A percentile compares a stretch with the other conserved stretches of the same genome.
Conservation (phyloP, 2,888 invertebrate species). For the Heteropelma amictum region DNA sequence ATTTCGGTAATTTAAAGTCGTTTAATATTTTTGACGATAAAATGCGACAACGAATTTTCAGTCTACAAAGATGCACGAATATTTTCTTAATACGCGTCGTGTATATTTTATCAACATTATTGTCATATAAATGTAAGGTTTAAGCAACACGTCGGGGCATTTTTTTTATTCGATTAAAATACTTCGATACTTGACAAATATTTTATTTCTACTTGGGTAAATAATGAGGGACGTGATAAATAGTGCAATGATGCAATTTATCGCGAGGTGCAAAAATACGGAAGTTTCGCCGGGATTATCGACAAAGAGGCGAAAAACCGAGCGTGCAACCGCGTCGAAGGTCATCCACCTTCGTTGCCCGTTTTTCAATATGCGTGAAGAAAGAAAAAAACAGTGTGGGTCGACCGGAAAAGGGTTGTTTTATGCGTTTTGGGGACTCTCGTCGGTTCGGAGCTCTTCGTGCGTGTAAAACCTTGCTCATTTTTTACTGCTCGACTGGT, state of each 20-base stretch:
- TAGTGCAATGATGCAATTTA: background rate
- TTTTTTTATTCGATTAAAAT: too few relatives aligned
- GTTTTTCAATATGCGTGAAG: background rate
- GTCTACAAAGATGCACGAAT: background rate
- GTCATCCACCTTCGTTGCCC: constrained; percentile 56
- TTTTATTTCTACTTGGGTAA: too few relatives aligned
- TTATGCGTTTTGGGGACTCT: constrained; percentile 62
- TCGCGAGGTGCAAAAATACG: background rate
- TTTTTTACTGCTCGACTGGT: constrained; percentile 37
- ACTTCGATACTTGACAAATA: too few relatives aligned
- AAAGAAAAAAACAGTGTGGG: background rate
- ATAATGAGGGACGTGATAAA: too few relatives aligned
- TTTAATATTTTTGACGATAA: background rate
- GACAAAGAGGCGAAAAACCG: constrained; percentile 11
- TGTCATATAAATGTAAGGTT: too few relatives aligned
- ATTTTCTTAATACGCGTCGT: background rate
- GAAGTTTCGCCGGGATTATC: constrained; percentile 12
- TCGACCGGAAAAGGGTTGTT: constrained; percentile 67
- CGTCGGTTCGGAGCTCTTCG: background rate
- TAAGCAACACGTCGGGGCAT: too few relatives aligned
- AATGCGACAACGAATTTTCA: too few relatives aligned
- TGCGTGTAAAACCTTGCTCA: background rate
- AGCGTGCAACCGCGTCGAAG: constrained; percentile 57
- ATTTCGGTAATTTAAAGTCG: background rate
- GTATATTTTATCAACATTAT: too few relatives aligned